Percentiles rank a stretch among this genome's conserved stretches.
phyloP scores from a whole-genome alignment of 1,140 invertebrate species.

The Arion vulgaris region DNA sequence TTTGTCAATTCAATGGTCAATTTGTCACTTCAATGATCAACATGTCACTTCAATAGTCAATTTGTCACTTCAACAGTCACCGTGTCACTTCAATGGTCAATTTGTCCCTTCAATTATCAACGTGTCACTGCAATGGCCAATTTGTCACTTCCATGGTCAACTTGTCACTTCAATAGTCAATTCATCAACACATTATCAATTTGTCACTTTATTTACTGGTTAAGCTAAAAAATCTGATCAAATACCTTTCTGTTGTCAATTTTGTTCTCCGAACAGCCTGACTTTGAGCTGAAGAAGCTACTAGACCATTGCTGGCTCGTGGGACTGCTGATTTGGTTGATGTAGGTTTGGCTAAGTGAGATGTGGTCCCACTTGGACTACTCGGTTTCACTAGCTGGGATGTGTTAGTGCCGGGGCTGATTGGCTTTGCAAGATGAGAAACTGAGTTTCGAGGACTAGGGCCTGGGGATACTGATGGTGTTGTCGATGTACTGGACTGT shows the following conservation, averaged over 20 bases:
- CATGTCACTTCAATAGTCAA: too few relatives aligned
- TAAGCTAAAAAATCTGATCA: neutral
- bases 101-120: too few relatives aligned
- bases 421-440: slow-evolving; percentile 28
- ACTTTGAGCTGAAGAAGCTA: neutral
- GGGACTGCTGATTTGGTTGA: slow-evolving; percentile 20
- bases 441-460: slow-evolving; percentile 31
- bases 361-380: slow-evolving; percentile 9
- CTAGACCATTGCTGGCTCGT: slow-evolving; percentile 3
- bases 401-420: neutral
- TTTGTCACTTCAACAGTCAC: too few relatives aligned
- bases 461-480: slow-evolving; percentile 32
- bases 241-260: slow-evolving; percentile 25
- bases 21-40: too few relatives aligned
- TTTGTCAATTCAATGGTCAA: too few relatives aligned
- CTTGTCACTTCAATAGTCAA: too few relatives aligned
- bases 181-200: too few relatives aligned
- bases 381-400: slow-evolving; percentile 23
- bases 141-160: too few relatives aligned
- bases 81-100: too few relatives aligned
- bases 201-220: too few relatives aligned
- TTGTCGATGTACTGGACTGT: slow-evolving; percentile 34
- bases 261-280: slow-evolving; percentile 36
- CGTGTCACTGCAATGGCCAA: too few relatives aligned
- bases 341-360: slow-evolving; percentile 27